Evolutionary conservation across 2,797 vertebrate genomes (phyloP), one percentile per base, ranked within the genome.

Genomic region (Acanthopagrus latus): DNA sequence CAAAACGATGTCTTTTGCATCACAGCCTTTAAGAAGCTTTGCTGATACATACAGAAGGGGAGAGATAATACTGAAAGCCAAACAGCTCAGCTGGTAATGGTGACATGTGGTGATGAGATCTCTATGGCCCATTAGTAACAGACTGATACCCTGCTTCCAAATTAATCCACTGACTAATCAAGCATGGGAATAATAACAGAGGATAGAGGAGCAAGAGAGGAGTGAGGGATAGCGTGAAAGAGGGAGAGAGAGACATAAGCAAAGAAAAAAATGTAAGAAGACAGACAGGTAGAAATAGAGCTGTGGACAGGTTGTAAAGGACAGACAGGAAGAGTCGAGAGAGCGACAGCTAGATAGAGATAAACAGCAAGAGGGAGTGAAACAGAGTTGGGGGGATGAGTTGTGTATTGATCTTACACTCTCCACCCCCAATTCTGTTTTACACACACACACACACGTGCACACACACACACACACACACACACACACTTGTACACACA

Each of bases 141-240:
- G 91, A 91, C 92, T 92, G 93, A 93, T 92, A 93, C 91, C 89
- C 93, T 91, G 91, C 90, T 91, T 93, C 89, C 91, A 93, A 93
- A 94, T 94, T 93, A 93, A 94, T 95, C 93, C 94, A 91, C 88
- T 83, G 91, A 91, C 93, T 94, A 95, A 95, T 95, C 93, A 94
- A 92, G 92, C 91, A 93, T 91, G 86, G 89, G 91, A 94, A 92
- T 93, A 91, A 93, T 89, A 93, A 88, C 88, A 83, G 81, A 90
- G 86, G 78, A 90, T 80, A 82, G 88, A 76, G 46, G 74, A 81
- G 80, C 66, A 83, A 72, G 74, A 86, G 75, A 73, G 48, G 73
- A 89, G 84, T n/a, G 23, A 83, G 76, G 76, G 81, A 84, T 23
- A 70, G 74, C 71, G 44, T 50, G 46, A 85, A 50, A 82, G 64